Evolutionary conservation across 64 coral and sea anemone species (phyloP).

Genomic region (Orbicella faveolata): DNA sequence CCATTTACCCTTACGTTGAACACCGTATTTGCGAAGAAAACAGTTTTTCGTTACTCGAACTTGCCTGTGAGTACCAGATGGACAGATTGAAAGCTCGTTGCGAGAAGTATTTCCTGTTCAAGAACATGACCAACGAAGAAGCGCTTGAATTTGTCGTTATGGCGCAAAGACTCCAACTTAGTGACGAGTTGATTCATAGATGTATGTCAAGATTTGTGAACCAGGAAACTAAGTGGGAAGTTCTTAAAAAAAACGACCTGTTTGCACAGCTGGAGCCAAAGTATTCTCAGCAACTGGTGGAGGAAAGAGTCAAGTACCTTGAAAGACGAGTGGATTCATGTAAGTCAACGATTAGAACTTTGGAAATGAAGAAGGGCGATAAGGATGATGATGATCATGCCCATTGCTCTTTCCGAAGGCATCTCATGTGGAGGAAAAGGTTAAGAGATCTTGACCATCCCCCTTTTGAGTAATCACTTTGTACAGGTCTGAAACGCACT

Average conservation of each 20-base stretch:
- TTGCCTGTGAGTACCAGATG: constrained; percentile 39
- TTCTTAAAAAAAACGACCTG: constrained; percentile 28
- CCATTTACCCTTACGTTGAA: constrained; percentile 53
- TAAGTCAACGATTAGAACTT: constrained; percentile 27
- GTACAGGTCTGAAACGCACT: no score
- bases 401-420: constrained; percentile 12
- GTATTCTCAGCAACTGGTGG: constrained; percentile 21
- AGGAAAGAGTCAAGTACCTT: constrained; percentile 30
- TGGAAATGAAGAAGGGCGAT: constrained; percentile 20
- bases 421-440: constrained; percentile 25
- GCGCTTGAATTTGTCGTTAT: constrained; percentile 23
- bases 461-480: not conserved
- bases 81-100: constrained; percentile 32
- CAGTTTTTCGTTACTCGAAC: constrained; percentile 32
- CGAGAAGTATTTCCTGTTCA: constrained; percentile 5
- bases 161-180: constrained; percentile 24
- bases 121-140: not conserved
- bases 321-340: not conserved
- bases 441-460: not conserved
- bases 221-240: constrained; percentile 24
- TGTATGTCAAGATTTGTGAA: constrained; percentile 31
- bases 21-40: constrained; percentile 33
- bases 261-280: constrained; percentile 21
- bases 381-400: constrained; percentile 31
- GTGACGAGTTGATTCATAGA: constrained; percentile 15